Conservation (phyloP, 1,140 invertebrate genomes). For the Drosophila lowei region DNA sequence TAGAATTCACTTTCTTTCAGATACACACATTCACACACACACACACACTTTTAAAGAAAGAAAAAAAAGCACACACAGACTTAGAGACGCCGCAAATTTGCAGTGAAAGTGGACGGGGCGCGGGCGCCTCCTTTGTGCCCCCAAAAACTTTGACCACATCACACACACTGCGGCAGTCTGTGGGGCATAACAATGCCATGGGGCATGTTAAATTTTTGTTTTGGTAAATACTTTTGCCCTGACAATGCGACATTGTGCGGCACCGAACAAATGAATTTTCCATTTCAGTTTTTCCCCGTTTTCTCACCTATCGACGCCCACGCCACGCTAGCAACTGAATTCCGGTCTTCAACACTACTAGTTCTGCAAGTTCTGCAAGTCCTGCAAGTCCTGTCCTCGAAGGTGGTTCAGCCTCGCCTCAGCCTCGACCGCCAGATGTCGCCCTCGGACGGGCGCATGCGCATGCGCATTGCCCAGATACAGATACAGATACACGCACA, state of each 20-base stretch:
- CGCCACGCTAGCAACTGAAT: conserved; percentile 30
- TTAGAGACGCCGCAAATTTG: conserved; percentile 46
- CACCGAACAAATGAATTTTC: conserved; percentile 26
- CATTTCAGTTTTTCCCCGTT: conserved; percentile 37
- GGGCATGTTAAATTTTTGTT: conserved; percentile 36
- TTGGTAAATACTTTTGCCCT: conserved; percentile 47
- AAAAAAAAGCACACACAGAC: conserved; percentile 4
- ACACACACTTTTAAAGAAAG: background rate
- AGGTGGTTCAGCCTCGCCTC: conserved; percentile 29
- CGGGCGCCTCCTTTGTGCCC: conserved; percentile 46
- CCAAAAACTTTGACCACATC: conserved; percentile 58
- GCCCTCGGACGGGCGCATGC: conserved; percentile 29
- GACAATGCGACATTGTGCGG: conserved; percentile 73
- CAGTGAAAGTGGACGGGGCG: conserved; percentile 69
- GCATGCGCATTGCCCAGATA: conserved; percentile 47
- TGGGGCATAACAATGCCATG: conserved; percentile 43
- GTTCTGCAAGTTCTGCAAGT: conserved; percentile 37
- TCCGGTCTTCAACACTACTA: conserved; percentile 12
- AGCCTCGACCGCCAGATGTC: conserved; percentile 61
- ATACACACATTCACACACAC: conserved; percentile 39
- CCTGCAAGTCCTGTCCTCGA: conserved; percentile 68
- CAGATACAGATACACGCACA: conserved; percentile 4
- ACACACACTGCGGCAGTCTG: conserved; percentile 19
- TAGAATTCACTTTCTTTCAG: conserved; percentile 79
- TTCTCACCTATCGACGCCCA: conserved; percentile 47